Conservation (phyloP, 2,797 vertebrate genomes). For the Melanotaenia trifasciata region DNA sequence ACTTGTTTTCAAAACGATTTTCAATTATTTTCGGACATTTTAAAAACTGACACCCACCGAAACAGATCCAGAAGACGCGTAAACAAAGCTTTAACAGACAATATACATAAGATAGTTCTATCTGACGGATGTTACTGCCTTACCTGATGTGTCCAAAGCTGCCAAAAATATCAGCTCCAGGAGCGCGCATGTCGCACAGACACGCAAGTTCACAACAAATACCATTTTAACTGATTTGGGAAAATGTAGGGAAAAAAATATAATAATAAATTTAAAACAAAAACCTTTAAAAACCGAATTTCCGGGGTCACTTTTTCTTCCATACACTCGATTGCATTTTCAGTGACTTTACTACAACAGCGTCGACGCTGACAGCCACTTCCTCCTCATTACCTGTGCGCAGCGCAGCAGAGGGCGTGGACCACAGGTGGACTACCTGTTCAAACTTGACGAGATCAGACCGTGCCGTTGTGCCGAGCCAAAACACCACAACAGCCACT, state of each 20-base stretch:
- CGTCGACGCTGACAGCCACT: conserved; percentile 65
- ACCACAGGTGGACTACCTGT: conserved; percentile 63
- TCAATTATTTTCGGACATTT: neutral
- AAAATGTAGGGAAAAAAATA: neutral
- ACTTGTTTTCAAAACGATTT: neutral
- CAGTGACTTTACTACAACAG: conserved; percentile 9
- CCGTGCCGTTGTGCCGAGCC: conserved; percentile 6
- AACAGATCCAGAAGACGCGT: too few relatives aligned
- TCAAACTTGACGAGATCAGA: conserved; percentile 59
- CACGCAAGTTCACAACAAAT: conserved; percentile 50
- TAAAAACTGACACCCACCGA: neutral
- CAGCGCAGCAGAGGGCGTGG: conserved; percentile 70
- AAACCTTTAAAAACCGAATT: neutral
- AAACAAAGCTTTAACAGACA: neutral
- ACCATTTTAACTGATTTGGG: rapidly evolving
- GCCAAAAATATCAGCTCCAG: conserved; percentile 52
- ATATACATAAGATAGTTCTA: neutral
- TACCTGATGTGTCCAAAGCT: conserved; percentile 67
- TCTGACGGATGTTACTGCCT: neutral
- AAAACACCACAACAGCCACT: neutral
- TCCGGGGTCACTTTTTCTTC: neutral
- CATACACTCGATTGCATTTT: conserved; percentile 40
- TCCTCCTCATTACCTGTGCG: conserved; percentile 70
- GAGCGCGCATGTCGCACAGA: conserved; percentile 34
- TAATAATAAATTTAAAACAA: neutral